phyloP scores from a whole-genome alignment of 2,797 vertebrate genomes.

The Sebastiscus albofasciatus region DNA sequence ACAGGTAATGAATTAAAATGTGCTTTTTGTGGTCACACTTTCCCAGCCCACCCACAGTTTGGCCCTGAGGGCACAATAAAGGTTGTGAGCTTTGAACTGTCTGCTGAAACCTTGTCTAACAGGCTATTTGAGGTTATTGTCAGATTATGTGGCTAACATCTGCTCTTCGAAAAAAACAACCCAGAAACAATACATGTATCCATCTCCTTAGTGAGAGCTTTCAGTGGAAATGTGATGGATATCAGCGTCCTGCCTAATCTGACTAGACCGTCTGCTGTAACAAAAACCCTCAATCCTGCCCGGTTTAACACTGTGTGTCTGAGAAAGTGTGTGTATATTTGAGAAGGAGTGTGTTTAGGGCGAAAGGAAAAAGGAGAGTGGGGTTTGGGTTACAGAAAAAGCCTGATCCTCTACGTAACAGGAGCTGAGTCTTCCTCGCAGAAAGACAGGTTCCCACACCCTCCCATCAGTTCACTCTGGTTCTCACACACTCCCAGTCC shows the following conservation, averaged over 20 bases:
- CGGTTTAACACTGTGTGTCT: slow-evolving; percentile 31
- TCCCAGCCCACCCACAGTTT: slow-evolving; percentile 1
- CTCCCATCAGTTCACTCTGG: slow-evolving; percentile 48
- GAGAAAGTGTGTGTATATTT: slow-evolving; percentile 38
- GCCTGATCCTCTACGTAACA: slow-evolving; percentile 50
- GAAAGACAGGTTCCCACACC: slow-evolving; percentile 78
- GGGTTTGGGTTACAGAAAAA: slow-evolving; percentile 52
- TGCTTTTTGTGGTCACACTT: slow-evolving; percentile 21
- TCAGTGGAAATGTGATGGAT: slow-evolving; percentile 4
- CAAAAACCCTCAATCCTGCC: slow-evolving; percentile 47
- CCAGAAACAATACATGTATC: neutral
- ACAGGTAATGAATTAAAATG: slow-evolving; percentile 20
- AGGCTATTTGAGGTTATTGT: slow-evolving; percentile 1
- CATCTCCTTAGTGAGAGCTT: neutral
- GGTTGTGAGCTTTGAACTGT: slow-evolving; percentile 1
- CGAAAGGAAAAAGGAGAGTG: slow-evolving; percentile 33
- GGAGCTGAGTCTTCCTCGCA: slow-evolving; percentile 42
- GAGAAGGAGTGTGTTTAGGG: slow-evolving; percentile 34
- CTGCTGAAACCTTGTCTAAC: slow-evolving; percentile 13
- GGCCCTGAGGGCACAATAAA: slow-evolving; percentile 18
- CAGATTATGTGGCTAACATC: neutral
- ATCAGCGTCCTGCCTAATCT: slow-evolving; percentile 13
- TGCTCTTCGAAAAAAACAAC: neutral
- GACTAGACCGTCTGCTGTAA: slow-evolving; percentile 9
- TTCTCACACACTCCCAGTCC: slow-evolving; percentile 57